Percentiles rank a stretch among this genome's conserved stretches.
Conservation (phyloP, 1,140 invertebrate genomes). For the Psilanteris sp. region DNA sequence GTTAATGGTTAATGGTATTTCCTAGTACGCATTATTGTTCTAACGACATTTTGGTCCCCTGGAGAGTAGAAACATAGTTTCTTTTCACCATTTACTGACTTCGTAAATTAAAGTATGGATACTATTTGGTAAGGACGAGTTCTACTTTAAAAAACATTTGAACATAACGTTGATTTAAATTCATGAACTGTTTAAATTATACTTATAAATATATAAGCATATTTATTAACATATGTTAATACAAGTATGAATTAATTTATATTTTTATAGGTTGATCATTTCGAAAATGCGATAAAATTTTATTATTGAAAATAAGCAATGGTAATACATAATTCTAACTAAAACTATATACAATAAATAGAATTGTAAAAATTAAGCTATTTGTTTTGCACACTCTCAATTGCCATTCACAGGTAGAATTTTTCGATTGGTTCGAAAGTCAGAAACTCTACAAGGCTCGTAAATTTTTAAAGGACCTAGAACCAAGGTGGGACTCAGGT, state of each 20-base stretch:
- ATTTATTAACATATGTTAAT: too few species aligned
- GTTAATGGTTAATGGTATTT: constrained; percentile 45
- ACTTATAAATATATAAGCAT: too few species aligned
- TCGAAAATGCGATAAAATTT: too few species aligned
- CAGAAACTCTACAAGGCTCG: constrained; percentile 50
- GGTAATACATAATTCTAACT: too few species aligned
- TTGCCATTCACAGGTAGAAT: constrained; percentile 46
- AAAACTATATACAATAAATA: too few species aligned
- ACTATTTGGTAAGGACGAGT: too few species aligned
- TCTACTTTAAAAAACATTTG: constrained; percentile 14
- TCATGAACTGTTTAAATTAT: too few species aligned
- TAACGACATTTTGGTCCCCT: constrained; percentile 34
- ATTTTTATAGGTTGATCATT: too few species aligned
- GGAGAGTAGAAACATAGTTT: constrained; percentile 35
- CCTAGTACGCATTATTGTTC: constrained; percentile 32
- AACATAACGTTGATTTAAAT: constrained; percentile 12
- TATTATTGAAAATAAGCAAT: too few species aligned
- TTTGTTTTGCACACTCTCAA: constrained; percentile 22
- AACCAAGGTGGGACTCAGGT: constrained; percentile 48
- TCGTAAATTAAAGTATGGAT: too few species aligned
- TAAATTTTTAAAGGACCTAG: constrained; percentile 59
- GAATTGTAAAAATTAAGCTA: too few species aligned
- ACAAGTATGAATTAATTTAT: too few species aligned
- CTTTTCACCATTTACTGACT: constrained; percentile 36
- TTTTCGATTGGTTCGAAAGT: constrained; percentile 59